Conservation (phyloP, 2,888 invertebrate genomes). For the Drosophila glabriapex region DNA sequence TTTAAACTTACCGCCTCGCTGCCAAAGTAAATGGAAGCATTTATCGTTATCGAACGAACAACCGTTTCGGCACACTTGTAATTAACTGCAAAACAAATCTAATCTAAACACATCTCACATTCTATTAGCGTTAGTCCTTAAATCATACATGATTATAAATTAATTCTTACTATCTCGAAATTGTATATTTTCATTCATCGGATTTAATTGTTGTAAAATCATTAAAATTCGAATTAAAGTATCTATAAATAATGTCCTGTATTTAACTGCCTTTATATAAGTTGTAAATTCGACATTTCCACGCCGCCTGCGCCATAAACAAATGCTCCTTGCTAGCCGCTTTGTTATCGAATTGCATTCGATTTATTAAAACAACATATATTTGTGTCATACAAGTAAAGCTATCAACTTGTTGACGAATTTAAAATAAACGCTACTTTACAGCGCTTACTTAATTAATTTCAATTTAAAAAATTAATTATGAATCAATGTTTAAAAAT, state of each 20-base stretch:
- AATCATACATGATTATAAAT: not conserved
- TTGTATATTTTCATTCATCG: not conserved
- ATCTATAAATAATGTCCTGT: not conserved
- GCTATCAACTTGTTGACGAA: not conserved
- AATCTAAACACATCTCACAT: not conserved
- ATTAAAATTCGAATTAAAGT: no score
- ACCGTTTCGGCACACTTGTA: not conserved
- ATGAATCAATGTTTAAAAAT: not conserved
- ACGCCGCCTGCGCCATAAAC: constrained; percentile 26
- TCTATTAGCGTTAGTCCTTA: not conserved
- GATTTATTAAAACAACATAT: not conserved
- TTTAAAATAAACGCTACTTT: not conserved
- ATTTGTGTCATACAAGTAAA: not conserved
- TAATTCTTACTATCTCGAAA: not conserved
- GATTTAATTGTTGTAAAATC: not conserved
- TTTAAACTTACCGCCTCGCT: constrained; percentile 47
- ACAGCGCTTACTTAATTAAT: not conserved
- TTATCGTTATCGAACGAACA: constrained; percentile 44
- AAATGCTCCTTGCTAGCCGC: constrained; percentile 9
- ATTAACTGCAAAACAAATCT: not conserved
- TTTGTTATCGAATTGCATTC: constrained; percentile 24
- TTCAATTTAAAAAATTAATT: not conserved
- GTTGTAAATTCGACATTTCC: constrained; percentile 1
- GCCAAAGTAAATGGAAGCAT: not conserved
- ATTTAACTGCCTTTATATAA: constrained; percentile 30